These are phyloP conservation scores for Pseudochromis fuscus DNA, from an alignment of 2,797 vertebrate species.

Conservation along the genomic window DNA sequence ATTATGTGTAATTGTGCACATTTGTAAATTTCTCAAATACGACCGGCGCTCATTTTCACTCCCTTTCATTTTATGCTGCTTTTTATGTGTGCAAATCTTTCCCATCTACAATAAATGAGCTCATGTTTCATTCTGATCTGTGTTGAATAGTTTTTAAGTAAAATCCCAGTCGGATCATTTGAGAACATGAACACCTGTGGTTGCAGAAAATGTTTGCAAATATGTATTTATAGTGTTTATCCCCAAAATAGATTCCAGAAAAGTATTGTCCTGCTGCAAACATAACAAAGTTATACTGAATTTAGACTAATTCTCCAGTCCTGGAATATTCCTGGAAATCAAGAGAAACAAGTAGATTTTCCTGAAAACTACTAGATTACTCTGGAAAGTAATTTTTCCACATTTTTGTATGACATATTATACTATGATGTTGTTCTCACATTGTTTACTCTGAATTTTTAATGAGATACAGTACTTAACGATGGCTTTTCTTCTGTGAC, in stretches of 20 bases:
- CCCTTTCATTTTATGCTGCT: background rate
- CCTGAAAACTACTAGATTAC: no score
- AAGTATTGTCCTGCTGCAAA: no score
- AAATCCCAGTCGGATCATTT: slow-evolving; percentile 4
- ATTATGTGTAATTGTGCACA: slow-evolving; percentile 9
- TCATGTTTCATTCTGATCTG: slow-evolving; percentile 1
- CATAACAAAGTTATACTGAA: no score
- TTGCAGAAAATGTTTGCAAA: background rate
- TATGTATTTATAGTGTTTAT: background rate
- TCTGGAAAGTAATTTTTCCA: no score
- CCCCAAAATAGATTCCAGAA: slow-evolving; percentile 1
- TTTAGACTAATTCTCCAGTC: no score
- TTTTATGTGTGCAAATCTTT: slow-evolving; percentile 5
- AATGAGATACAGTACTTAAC: no score
- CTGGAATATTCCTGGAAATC: no score
- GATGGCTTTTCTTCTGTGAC: no score
- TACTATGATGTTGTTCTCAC: no score
- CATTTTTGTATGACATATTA: no score
- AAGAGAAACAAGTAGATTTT: no score
- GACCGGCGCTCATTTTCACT: background rate
- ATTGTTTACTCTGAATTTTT: no score
- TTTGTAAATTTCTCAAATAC: slow-evolving; percentile 12
- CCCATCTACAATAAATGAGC: slow-evolving; percentile 3
- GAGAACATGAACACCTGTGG: background rate
- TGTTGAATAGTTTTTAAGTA: background rate